Conservation (phyloP, 2,888 invertebrate genomes). For the Orchesellides sinensis region DNA sequence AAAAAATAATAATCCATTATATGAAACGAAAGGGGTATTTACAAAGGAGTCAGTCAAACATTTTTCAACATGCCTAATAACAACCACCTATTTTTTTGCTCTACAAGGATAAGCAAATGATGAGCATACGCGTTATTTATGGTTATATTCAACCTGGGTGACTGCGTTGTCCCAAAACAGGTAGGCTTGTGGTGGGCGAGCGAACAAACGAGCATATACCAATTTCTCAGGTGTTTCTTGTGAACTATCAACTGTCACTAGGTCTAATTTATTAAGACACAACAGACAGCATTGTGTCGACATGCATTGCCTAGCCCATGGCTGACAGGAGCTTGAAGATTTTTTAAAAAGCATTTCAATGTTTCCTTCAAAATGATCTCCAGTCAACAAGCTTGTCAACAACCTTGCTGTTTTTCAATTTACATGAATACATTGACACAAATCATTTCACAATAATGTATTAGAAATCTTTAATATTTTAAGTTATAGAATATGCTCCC, state of each 20-base stretch:
- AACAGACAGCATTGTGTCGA: conserved; percentile 67
- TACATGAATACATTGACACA: conserved; percentile 55
- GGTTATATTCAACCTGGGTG: conserved; percentile 51
- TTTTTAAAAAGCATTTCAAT: conserved; percentile 54
- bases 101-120: conserved; percentile 16
- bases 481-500: too few species aligned
- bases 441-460: conserved; percentile 42
- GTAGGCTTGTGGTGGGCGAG: conserved; percentile 61
- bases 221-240: conserved; percentile 59
- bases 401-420: conserved; percentile 63
- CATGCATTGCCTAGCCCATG: conserved; percentile 59
- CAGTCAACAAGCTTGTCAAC: conserved; percentile 60
- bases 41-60: conserved; percentile 12
- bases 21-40: too few species aligned
- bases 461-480: too few species aligned
- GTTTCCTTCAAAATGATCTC: conserved; percentile 54
- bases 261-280: conserved; percentile 67
- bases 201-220: conserved; percentile 26
- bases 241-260: conserved; percentile 64
- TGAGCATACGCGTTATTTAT: conserved; percentile 52
- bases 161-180: conserved; percentile 62
- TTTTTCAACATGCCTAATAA: neutral
- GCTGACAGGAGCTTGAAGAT: conserved; percentile 48
- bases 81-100: conserved; percentile 27
- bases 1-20: conserved; percentile 59